Evolutionary conservation across 2,113 vertebrate species (phyloP), one percentile per base, ranked within the genome.

Genomic region (Corynorhinus townsendii): DNA sequence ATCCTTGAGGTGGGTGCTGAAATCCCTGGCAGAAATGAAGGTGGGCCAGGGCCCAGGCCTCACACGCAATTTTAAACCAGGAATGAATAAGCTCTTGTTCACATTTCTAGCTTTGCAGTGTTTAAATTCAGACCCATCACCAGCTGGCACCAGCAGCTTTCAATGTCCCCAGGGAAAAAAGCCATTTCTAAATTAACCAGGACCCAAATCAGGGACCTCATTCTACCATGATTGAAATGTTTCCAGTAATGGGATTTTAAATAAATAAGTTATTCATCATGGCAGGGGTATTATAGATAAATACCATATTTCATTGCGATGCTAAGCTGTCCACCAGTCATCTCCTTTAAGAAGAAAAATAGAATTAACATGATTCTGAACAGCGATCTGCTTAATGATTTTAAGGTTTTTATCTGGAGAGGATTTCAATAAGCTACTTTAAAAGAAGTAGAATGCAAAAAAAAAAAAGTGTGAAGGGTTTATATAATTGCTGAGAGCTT

Each of bases 381-480:
- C 88, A 91, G 96, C 33, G 96, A 97, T 97, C 95, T 97, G 90
- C 95, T 86, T 97, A 97, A 97, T 96, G 91, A 96, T 95, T 97
- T 97, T 90, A 97, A 97, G 95, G 84, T 96, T 97, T 83, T 97
- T 97, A 97, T 96, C 90, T 97, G 91, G 89, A 97, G 96, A 97
- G 93, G 94, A 91, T 97, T 98, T 97, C 95, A 96, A 97, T 97
- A 96, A 97, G 95, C 95, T 97, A 96, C 96, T 97, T 96, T 97
- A 97, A 97, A 96, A 97, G 92, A 95, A 96, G 95, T 95, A 84
- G 95, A 93, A 96, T 82, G 59, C 85, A 84, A 92, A 86, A 95
- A 88, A 69, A n/a, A n/a, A 80, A 81, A 93, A 64, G 64, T 93
- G 84, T 97, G 89, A 96, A 97, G 95, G 91, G 81, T 76, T 97